These are phyloP conservation scores for Brachyhypopomus occidentalis DNA, from an alignment of 2,113 vertebrate genomes.

Conservation along the genomic window DNA sequence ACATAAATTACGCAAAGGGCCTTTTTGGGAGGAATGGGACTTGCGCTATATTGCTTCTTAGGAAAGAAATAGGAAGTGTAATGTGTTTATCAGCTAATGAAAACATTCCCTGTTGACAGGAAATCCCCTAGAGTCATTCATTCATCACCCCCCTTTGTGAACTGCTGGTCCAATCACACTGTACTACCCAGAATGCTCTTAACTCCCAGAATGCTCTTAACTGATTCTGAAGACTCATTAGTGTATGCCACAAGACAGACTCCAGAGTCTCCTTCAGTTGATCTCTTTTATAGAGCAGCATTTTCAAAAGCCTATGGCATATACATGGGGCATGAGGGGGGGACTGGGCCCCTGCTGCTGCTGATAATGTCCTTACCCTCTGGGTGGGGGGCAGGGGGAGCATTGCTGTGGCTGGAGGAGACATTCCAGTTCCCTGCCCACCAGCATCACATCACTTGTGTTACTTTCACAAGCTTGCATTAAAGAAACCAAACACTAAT, in stretches of 20 bases:
- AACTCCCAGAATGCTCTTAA: too few species aligned
- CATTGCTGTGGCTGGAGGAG: slow-evolving; percentile 63
- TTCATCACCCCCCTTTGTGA: background rate
- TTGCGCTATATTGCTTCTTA: background rate
- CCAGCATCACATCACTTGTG: slow-evolving; percentile 70
- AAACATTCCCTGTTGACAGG: background rate
- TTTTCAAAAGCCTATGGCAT: slow-evolving; percentile 7
- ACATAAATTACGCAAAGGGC: background rate
- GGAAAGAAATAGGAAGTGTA: background rate
- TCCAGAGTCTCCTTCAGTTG: background rate
- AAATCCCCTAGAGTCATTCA: background rate
- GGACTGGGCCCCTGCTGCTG: slow-evolving; percentile 54
- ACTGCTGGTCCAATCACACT: background rate
- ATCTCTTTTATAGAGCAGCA: background rate
- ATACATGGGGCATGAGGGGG: slow-evolving; percentile 10
- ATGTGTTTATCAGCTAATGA: slow-evolving; percentile 1
- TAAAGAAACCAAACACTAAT: slow-evolving; percentile 65
- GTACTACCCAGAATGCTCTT: background rate
- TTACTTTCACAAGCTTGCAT: slow-evolving; percentile 72
- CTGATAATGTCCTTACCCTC: slow-evolving; percentile 50
- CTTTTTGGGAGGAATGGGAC: background rate
- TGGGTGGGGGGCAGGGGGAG: slow-evolving; percentile 58
- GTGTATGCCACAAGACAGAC: background rate
- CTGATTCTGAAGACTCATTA: background rate
- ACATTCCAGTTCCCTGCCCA: slow-evolving; percentile 72